Base-by-base conservation (phyloP, 2,797 vertebrate species). In the Acipenser ruthenus region DNA sequence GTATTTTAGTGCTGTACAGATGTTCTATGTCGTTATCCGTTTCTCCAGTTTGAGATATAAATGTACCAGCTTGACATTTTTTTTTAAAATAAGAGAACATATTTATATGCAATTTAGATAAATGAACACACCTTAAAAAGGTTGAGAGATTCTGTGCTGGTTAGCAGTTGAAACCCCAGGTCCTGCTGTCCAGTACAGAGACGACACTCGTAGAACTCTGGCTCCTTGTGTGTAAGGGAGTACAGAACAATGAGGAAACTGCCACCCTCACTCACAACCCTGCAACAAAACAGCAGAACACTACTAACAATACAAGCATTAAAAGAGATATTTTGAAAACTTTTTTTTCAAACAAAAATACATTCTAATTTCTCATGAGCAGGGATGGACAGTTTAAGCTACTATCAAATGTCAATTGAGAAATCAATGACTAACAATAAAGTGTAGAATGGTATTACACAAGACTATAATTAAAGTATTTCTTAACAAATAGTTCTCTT, bases 181-280 rank as follows among this genome's bases (percentile, higher is more conserved):
- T 89, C 85, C 66, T 77, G 74, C 8, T 77, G 74, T 50, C 79
- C 76, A 6, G 72, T 75, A 47, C 80, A 81, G 0, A 78, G 82
- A 62, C 82, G 67, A 15, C 94, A 95, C 78, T 96, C 91, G 77
- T 93, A 99, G 81, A 98, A 98, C 76, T 96, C 94, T 3, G 95
- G 93, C 47, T 90, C 83, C 74, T 90, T 89, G 81, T 94, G 92
- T 4, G 92, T 93, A 72, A 91, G 66, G 0, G 90, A 86, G 75
- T 96, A 98, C 64, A 98, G 79, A 64, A 95, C 85, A 50, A 94
- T 77, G 72, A 99, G 89, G 79, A 98, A 98, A n/a, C 83, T 73
- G 5, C 88, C 80, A 10, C 80, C 87, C 75, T 97, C 93, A 0
- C 93, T 94, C 75, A 93, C 82, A 66, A 93, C 91, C 66, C 96